Percentiles rank a stretch among this genome's conserved stretches.
These are phyloP conservation scores for Acestrorhynchus altus DNA, from an alignment of 2,797 vertebrate genomes.

Conservation along the genomic window DNA sequence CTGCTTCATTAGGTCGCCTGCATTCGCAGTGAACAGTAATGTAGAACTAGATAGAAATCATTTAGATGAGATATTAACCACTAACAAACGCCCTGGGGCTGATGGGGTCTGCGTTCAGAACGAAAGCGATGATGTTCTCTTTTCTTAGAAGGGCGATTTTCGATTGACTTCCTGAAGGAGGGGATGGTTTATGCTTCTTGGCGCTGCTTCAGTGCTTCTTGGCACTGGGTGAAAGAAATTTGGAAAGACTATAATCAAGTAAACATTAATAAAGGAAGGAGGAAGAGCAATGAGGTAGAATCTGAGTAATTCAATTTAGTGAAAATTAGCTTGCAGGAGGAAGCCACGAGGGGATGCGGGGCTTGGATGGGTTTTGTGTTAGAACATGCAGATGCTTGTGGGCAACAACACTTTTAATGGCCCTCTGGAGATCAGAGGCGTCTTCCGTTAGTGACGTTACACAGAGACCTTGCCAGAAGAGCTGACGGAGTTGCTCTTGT, in stretches of 20 bases:
- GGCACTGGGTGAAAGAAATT: slow-evolving; percentile 34
- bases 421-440: slow-evolving; percentile 17
- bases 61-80: slow-evolving; percentile 73
- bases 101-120: not conserved
- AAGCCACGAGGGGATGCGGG: slow-evolving; percentile 13
- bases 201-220: slow-evolving; percentile 21
- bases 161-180: slow-evolving; percentile 58
- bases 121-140: not conserved
- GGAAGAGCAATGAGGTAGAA: slow-evolving; percentile 42
- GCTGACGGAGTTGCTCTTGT: not conserved
- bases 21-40: slow-evolving; percentile 63
- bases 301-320: slow-evolving; percentile 40
- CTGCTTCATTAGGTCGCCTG: slow-evolving; percentile 44
- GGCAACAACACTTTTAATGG: slow-evolving; percentile 38
- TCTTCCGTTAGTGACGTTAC: not conserved
- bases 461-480: slow-evolving; percentile 2
- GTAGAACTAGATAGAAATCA: slow-evolving; percentile 62
- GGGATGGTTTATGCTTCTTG: slow-evolving; percentile 43
- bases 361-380: slow-evolving; percentile 15
- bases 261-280: slow-evolving; percentile 48
- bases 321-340: slow-evolving; percentile 42
- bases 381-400: slow-evolving; percentile 25
- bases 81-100: slow-evolving; percentile 34
- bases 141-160: slow-evolving; percentile 15
- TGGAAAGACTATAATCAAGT: slow-evolving; percentile 40